phyloP scores from a whole-genome alignment of 2,113 vertebrate genomes.

The human (Homo sapiens) region GRCh38 chr7:101840501-101841000 shows the following conservation, averaged over 20 bases:
- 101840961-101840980: too few relatives aligned
- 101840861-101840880: not conserved
- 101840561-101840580: not conserved
- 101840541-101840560: not conserved
- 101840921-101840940: too few relatives aligned
- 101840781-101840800: not conserved
- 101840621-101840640: not conserved
- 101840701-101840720: not conserved
- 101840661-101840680: not conserved
- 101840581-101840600: not conserved
- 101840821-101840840: not conserved
- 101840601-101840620: slow-evolving; percentile 1
- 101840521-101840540: not conserved
- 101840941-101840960: too few relatives aligned
- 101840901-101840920: too few relatives aligned
- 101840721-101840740: not conserved
- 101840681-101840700: not conserved
- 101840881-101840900: too few relatives aligned
- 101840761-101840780: not conserved
- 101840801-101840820: not conserved
- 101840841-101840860: not conserved
- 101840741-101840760: not conserved
- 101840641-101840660: not conserved
- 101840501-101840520: not conserved
- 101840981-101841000: too few relatives aligned